Evolutionary conservation across 1,140 invertebrate genomes (phyloP), one percentile per base, ranked within the genome.

Genomic region (Heliconius eleuchia): DNA sequence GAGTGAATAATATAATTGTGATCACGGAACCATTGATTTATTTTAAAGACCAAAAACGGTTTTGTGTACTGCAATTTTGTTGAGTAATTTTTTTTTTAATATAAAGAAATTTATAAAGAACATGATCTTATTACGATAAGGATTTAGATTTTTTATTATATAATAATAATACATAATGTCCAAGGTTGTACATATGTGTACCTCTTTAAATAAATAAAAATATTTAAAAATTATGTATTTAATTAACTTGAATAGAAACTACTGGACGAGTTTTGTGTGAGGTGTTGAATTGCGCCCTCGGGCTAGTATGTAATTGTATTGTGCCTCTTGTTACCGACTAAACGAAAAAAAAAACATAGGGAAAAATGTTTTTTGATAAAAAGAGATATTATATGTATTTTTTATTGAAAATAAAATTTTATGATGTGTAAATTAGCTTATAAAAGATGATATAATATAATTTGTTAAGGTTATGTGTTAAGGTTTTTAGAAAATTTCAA

Each of bases 391-490:
- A 88, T 94, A 88, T 94, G 92, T 46, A 46, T 46, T 94, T 94
- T 90, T 92, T 90, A 89, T 88, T 91, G 83, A 91, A 87, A 88
- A 87, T 88, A 91, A 91, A 46, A 94, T 88, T 90, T 90, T 94
- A 93, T 90, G 89, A 91, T 89, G 89, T 92, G 92, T 92, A 92
- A 90, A 23, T 87, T 92, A 92, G 88, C 76, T 39, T 89, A 77
- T 91, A 91, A 92, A 91, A 94, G 91, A 93, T 85, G 86, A 87
- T 89, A 89, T 94, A 94, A 94, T 94, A 94, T 94, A 93, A 94
- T 90, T 93, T 94, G 91, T 94, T 94, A 93, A 93, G 90, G 84
- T 72, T 91, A 88, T 88, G 85, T 88, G 85, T 91, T 90, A 88
- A 90, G 85, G 82, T 89, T 80, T 82, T 89, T 91, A 89, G 85